phyloP scores from a whole-genome alignment of 2,797 vertebrate species.

The Microtus obscurus region DNA sequence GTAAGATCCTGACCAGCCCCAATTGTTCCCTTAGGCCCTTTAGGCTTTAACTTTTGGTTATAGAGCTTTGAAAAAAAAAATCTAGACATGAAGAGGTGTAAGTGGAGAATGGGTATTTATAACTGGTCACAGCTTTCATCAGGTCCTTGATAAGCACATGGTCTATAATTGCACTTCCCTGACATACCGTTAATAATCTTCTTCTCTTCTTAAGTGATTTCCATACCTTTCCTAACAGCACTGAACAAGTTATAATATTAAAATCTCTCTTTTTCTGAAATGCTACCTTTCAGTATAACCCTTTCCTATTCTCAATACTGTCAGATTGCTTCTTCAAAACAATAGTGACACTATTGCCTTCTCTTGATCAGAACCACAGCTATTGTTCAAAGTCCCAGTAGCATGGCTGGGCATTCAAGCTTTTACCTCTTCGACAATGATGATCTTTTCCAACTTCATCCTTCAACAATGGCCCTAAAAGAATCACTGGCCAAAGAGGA shows the following conservation, averaged over 20 bases:
- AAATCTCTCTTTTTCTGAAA: background rate
- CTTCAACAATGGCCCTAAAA: background rate
- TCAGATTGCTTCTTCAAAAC: constrained; percentile 39
- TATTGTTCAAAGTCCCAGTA: background rate
- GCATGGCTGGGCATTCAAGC: background rate
- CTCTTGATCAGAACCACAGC: constrained; percentile 19
- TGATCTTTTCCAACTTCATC: background rate
- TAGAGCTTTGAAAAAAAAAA: background rate
- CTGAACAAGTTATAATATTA: background rate
- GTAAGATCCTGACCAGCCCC: background rate
- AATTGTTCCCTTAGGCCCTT: background rate
- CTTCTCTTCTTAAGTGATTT: background rate
- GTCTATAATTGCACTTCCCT: background rate
- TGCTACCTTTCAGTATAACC: background rate
- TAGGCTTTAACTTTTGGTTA: background rate
- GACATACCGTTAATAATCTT: background rate
- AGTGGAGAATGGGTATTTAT: background rate
- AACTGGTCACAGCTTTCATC: background rate
- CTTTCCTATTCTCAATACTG: constrained; percentile 11
- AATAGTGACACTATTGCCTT: background rate
- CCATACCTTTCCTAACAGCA: background rate
- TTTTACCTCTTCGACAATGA: background rate
- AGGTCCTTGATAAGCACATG: background rate
- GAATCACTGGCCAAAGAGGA: background rate
- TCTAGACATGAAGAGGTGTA: background rate